Evolutionary conservation across 2,797 vertebrate genomes (phyloP).

Genomic region (Tympanoctomys barrerae): DNA sequence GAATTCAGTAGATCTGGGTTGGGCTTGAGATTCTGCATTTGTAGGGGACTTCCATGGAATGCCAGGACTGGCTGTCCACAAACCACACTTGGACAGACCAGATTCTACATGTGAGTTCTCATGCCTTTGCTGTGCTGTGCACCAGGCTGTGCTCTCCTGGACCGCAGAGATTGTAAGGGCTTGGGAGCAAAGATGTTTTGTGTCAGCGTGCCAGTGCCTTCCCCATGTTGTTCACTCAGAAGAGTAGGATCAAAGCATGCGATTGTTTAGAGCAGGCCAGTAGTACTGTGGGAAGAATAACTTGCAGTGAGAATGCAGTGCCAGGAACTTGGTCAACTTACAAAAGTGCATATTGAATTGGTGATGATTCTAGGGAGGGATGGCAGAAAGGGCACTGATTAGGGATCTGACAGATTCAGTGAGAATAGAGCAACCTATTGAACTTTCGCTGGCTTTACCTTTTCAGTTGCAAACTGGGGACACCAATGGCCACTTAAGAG

Average conservation of each 20-base stretch:
- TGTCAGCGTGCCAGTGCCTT: background rate
- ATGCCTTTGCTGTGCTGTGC: background rate
- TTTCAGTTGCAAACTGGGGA: conserved; percentile 5
- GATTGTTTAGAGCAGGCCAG: background rate
- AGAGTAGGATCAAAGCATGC: background rate
- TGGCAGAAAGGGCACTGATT: background rate
- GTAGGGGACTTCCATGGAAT: background rate
- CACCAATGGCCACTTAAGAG: background rate
- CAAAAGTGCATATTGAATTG: background rate
- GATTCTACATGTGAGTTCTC: background rate
- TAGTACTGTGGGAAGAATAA: background rate
- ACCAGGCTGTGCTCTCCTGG: background rate
- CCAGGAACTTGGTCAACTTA: background rate
- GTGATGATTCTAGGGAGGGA: background rate
- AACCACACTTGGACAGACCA: background rate
- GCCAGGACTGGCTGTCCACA: background rate
- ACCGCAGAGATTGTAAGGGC: background rate
- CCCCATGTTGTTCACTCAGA: background rate
- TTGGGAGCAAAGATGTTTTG: background rate
- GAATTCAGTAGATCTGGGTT: background rate
- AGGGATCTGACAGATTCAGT: background rate
- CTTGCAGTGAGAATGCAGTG: background rate
- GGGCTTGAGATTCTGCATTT: background rate
- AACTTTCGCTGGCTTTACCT: conserved; percentile 11
- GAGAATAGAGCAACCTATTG: background rate